phyloP scores from a whole-genome alignment of 2,113 vertebrate species.

The Brachypteracias leptosomus region DNA sequence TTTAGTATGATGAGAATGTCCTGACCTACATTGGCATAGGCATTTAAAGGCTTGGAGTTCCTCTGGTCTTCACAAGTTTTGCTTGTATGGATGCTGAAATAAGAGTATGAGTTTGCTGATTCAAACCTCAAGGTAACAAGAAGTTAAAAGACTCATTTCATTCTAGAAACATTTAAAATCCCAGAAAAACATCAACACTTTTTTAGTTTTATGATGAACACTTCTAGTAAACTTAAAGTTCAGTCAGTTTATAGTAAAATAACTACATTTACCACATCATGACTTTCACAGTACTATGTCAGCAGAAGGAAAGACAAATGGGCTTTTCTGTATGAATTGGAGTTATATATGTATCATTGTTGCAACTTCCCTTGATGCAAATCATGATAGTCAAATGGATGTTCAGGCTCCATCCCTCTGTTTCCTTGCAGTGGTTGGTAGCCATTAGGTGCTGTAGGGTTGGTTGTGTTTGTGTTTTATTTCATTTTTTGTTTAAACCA shows the following conservation, averaged over 20 bases:
- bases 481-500: constrained; percentile 78
- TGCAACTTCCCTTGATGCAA: neutral
- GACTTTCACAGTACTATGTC: neutral
- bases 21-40: neutral
- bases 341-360: neutral
- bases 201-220: neutral
- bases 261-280: neutral
- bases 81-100: neutral
- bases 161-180: neutral
- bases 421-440: neutral
- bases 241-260: neutral
- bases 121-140: neutral
- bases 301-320: neutral
- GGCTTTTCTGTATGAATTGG: neutral
- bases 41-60: neutral
- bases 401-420: neutral
- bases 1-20: neutral
- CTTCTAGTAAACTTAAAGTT: neutral
- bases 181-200: neutral
- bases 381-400: neutral
- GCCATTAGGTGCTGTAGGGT: neutral
- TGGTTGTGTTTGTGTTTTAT: neutral
- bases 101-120: neutral
- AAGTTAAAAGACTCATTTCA: neutral
- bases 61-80: neutral